Evolutionary conservation across 2,888 invertebrate species (phyloP), one percentile per base, ranked within the genome.

Genomic region (Troides helena): DNA sequence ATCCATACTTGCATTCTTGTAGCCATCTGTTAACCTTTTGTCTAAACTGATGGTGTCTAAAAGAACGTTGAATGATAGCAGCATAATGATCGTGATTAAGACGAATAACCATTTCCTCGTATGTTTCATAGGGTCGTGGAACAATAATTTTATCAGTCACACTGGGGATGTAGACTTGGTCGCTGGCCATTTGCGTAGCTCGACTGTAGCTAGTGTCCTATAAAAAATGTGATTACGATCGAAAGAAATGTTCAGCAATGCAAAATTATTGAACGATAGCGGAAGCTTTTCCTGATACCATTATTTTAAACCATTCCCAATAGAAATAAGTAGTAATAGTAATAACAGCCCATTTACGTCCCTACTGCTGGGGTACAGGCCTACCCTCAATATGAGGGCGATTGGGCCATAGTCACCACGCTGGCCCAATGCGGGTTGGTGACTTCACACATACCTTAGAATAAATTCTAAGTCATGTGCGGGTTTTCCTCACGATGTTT

Each of bases 21-120:
- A 93, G 76, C 93, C 93, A 93, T 70, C 73, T 80, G 0, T 77
- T 57, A 8, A 90, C 85, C 74, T 87, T 88, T 75, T 87, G 83
- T 39, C 93, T 81, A 73, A 90, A 93, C 78, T 92, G 93, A 84
- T 95, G 93, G 63, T 93, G 94, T 72, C 94, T 90, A 78, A 93
- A 95, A 68, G 94, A 93, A 72, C 95, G 91, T 80, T 97, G 96
- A 74, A 97, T 96, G 60, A 94, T 85, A 12, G 93, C 82, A 50
- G 94, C 94, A 79, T 92, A 94, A 74, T 93, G 89, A 53, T 93
- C 85, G 71, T 94, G 93, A 75, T 94, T 94, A 67, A 95, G 86
- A 2, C 94, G 88, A 43, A 82, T 86, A 64, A 93, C 88, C 86
- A 94, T 93, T 77, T 95, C 94, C 0, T 94, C 95, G 71, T 94